Percentiles rank a stretch among this genome's conserved stretches.
Evolutionary conservation across 2,797 vertebrate species (phyloP).

Genomic region (Sebastes variabilis): DNA sequence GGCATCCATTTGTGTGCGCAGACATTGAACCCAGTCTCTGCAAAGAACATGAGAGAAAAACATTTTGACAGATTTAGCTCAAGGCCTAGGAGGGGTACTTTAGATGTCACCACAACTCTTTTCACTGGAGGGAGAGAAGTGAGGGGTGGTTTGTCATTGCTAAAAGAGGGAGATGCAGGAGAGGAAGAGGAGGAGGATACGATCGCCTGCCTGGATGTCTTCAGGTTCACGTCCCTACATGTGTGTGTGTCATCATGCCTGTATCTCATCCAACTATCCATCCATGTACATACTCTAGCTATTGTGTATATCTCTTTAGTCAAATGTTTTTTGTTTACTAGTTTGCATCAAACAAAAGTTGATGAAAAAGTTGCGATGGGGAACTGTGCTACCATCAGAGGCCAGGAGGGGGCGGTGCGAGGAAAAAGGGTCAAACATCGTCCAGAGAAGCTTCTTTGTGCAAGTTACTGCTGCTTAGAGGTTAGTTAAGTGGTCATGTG

Average conservation of each 20-base stretch:
- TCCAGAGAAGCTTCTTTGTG: neutral
- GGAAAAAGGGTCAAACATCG: neutral
- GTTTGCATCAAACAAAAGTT: neutral
- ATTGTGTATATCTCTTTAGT: neutral
- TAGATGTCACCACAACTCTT: conserved; percentile 63
- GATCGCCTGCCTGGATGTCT: neutral
- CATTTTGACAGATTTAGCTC: conserved; percentile 80
- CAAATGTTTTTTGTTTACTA: neutral
- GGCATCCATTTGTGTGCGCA: conserved; percentile 13
- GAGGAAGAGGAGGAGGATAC: neutral
- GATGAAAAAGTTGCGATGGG: neutral
- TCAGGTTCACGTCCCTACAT: neutral
- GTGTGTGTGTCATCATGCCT: neutral
- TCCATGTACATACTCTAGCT: neutral
- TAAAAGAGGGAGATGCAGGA: conserved; percentile 18
- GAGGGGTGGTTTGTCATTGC: conserved; percentile 37
- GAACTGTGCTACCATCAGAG: neutral
- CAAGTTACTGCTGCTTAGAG: conserved; percentile 22
- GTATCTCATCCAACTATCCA: neutral
- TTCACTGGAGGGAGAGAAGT: conserved; percentile 45
- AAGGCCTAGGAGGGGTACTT: conserved; percentile 70
- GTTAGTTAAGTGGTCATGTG: conserved; percentile 48
- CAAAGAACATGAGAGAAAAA: conserved; percentile 60
- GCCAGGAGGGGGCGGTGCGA: conserved; percentile 60
- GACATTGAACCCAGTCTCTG: conserved; percentile 31